Conservation (phyloP, 1,140 invertebrate genomes). For the Drosophila pandora region DNA sequence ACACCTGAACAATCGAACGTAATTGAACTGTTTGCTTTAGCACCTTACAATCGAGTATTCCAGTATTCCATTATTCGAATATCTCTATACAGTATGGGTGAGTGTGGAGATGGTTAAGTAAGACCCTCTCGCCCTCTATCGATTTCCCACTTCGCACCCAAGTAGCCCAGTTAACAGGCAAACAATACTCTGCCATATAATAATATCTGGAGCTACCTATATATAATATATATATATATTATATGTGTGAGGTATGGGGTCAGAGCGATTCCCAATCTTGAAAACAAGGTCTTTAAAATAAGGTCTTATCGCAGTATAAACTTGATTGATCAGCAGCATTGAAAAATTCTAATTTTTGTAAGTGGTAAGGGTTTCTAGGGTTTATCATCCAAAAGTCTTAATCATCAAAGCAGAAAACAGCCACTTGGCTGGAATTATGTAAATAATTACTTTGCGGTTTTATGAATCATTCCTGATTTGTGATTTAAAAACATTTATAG, state of each 20-base stretch:
- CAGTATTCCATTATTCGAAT: not conserved
- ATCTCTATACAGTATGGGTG: not conserved
- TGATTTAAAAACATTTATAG: not conserved
- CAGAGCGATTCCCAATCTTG: conserved; percentile 12
- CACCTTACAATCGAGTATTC: not conserved
- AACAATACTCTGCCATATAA: conserved; percentile 9
- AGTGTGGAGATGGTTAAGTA: conserved; percentile 33
- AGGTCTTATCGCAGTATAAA: conserved; percentile 27
- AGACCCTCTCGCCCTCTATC: conserved; percentile 29
- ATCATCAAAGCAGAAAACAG: not conserved
- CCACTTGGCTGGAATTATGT: not conserved
- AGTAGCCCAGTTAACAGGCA: conserved; percentile 38
- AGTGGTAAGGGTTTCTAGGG: not conserved
- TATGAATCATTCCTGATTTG: not conserved
- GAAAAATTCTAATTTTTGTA: conserved; percentile 4
- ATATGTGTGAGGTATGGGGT: conserved; percentile 20
- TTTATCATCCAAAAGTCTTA: not conserved
- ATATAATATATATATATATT: not conserved
- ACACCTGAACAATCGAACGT: conserved; percentile 34
- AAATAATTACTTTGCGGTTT: not conserved
- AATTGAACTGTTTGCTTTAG: conserved; percentile 44
- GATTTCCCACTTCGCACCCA: conserved; percentile 23
- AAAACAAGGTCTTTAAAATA: conserved; percentile 24
- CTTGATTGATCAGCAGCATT: conserved; percentile 40
- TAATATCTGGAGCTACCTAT: no score